phyloP scores from a whole-genome alignment of 1,140 invertebrate genomes.

The Manduca sexta region DNA sequence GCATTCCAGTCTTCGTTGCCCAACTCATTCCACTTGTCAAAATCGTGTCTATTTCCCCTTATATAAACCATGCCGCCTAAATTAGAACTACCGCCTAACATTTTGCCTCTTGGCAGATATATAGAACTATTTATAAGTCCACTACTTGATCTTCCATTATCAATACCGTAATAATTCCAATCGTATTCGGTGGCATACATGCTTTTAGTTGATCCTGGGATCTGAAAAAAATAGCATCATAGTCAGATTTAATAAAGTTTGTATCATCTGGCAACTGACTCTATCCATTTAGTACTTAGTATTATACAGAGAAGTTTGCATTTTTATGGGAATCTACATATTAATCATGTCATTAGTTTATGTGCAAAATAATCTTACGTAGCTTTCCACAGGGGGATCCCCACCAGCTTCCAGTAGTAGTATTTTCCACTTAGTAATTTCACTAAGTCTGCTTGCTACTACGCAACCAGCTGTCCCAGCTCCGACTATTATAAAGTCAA shows the following conservation, averaged over 20 bases:
- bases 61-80: conserved; percentile 82
- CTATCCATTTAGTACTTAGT: too few relatives aligned
- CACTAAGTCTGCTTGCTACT: conserved; percentile 49
- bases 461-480: conserved; percentile 54
- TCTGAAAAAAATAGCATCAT: conserved; percentile 10
- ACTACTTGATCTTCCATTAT: conserved; percentile 7
- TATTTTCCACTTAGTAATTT: conserved; percentile 36
- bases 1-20: too few relatives aligned
- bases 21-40: conserved; percentile 72
- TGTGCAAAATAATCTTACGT: background rate
- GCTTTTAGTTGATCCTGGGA: conserved; percentile 6
- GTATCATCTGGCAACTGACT: background rate
- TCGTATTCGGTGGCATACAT: conserved; percentile 12
- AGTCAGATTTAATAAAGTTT: background rate
- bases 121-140: conserved; percentile 9
- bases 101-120: conserved; percentile 69
- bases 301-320: too few relatives aligned
- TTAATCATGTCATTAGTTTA: background rate
- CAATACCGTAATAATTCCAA: conserved; percentile 16
- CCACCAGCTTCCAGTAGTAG: conserved; percentile 74
- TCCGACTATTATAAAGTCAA: conserved; percentile 27
- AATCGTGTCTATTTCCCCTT: conserved; percentile 74
- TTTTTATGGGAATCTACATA: too few relatives aligned
- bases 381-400: conserved; percentile 15
- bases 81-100: conserved; percentile 77